A percentile compares a stretch with the other conserved stretches of the same genome.
Evolutionary conservation across 2,888 invertebrate genomes (phyloP).

Genomic region (Julus scanicus): DNA sequence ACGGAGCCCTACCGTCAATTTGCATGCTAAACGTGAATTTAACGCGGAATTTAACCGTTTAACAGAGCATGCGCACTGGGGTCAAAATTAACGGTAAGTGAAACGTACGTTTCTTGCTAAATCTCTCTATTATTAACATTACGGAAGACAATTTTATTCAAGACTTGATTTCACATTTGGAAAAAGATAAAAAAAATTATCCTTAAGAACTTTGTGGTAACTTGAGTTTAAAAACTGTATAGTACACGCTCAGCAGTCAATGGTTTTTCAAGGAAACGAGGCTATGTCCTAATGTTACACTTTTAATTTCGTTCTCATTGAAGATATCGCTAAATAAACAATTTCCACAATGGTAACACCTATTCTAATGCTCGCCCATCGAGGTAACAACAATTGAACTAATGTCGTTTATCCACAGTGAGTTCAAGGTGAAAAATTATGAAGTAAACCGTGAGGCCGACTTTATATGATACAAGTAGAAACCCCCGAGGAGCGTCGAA

Average conservation of each 20-base stretch:
- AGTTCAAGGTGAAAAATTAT: constrained; percentile 20
- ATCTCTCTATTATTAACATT: no score
- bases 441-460: constrained; percentile 4
- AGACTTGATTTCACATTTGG: no score
- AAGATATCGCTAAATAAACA: neutral
- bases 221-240: no score
- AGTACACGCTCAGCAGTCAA: no score
- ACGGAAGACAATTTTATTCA: no score
- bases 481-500: constrained; percentile 18
- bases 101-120: no score
- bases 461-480: neutral
- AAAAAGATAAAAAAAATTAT: neutral
- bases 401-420: neutral
- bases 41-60: no score
- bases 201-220: neutral
- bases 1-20: no score
- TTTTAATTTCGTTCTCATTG: neutral
- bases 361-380: neutral
- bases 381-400: neutral
- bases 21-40: no score
- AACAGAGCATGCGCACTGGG: no score
- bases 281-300: constrained; percentile 13
- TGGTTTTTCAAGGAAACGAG: neutral
- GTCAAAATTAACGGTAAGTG: no score
- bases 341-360: neutral